A percentile compares a stretch with the other conserved stretches of the same genome.
These are phyloP conservation scores for Branchellion lobata DNA, from an alignment of 2,888 invertebrate species.

Conservation along the genomic window DNA sequence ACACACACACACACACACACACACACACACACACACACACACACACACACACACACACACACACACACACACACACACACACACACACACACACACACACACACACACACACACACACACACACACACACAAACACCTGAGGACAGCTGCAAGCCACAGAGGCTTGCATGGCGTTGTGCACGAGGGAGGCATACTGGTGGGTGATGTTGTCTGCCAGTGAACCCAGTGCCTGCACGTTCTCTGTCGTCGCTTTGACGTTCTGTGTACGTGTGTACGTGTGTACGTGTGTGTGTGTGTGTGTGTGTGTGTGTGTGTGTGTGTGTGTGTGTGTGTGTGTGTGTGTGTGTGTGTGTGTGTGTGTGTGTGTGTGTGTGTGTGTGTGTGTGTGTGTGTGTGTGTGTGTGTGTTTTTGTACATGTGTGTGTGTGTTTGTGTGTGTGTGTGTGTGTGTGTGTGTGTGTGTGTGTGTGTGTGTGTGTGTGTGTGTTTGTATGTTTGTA, in stretches of 20 bases:
- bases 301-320: too few species aligned
- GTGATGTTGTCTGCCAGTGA: constrained; percentile 82
- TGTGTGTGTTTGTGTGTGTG: too few species aligned
- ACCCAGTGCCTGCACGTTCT: constrained; percentile 74
- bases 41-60: too few species aligned
- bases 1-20: too few species aligned
- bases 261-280: constrained; percentile 48
- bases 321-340: too few species aligned
- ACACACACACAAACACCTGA: constrained; percentile 67
- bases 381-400: neutral
- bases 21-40: too few species aligned
- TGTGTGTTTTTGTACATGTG: too few species aligned
- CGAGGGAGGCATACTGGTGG: constrained; percentile 81
- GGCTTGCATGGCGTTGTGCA: constrained; percentile 85
- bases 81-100: too few species aligned
- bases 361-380: constrained; percentile 27
- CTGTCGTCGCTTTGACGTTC: constrained; percentile 68
- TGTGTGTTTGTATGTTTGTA: too few species aligned
- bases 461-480: constrained; percentile 6
- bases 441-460: neutral
- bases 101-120: too few species aligned
- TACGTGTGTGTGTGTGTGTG: neutral
- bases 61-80: too few species aligned
- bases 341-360: constrained; percentile 11
- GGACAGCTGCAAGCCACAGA: constrained; percentile 81